These are phyloP conservation scores for Echinarachnius parma DNA, from an alignment of 53 echinoderm and acorn worm genomes.

Conservation along the genomic window DNA sequence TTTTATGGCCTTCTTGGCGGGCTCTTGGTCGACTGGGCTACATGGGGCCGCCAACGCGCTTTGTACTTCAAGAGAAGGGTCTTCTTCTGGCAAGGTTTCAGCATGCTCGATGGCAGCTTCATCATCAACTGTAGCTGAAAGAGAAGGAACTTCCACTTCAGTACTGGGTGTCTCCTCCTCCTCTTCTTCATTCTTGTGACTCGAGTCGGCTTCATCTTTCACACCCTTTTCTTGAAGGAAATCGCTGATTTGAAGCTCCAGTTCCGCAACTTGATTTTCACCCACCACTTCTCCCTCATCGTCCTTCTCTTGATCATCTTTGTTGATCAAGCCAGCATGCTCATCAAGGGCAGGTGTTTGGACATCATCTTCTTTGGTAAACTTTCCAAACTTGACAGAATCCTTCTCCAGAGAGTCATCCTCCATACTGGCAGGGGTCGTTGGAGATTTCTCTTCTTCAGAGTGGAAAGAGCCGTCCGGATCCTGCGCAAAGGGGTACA, in stretches of 20 bases:
- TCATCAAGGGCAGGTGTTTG: too few species aligned
- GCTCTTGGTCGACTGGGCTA: neutral
- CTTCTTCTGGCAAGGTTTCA: neutral
- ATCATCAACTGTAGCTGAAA: neutral
- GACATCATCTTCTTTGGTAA: neutral
- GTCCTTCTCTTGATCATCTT: neutral
- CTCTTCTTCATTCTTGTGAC: too few species aligned
- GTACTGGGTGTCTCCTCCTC: too few species aligned
- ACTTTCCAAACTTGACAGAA: neutral
- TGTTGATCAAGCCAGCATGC: neutral
- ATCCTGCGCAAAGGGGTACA: neutral
- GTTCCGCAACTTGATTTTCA: too few species aligned
- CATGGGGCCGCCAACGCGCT: neutral
- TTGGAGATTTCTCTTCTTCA: neutral
- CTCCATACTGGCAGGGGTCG: constrained; percentile 13
- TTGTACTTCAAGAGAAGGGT: neutral
- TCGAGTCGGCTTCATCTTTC: too few species aligned
- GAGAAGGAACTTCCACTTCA: too few species aligned
- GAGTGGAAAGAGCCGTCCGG: neutral
- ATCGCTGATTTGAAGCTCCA: too few species aligned
- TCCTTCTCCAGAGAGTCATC: constrained; percentile 19
- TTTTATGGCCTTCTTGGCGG: neutral
- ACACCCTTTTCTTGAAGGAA: too few species aligned
- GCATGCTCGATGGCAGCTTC: neutral
- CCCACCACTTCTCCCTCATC: neutral